These are phyloP conservation scores for Litoditis marina DNA, from an alignment of 2,888 invertebrate genomes.

Conservation along the genomic window DNA sequence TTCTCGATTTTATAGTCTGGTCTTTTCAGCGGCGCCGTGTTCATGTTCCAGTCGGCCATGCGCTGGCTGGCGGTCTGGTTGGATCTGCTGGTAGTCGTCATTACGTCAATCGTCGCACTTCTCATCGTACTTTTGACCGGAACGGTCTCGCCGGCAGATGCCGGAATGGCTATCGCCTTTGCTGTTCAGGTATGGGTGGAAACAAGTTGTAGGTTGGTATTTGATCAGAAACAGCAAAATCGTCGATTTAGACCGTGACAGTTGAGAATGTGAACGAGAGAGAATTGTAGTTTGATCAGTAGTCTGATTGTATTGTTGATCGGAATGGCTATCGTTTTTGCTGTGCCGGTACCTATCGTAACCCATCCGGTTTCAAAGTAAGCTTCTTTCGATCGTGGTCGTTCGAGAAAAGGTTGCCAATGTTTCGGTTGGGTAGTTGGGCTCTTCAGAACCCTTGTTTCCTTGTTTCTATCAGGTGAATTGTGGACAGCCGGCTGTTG, in stretches of 20 bases:
- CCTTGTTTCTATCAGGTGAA: not conserved
- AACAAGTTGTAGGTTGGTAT: not conserved
- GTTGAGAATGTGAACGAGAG: too few species aligned
- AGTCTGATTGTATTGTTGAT: not conserved
- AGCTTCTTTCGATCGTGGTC: too few species aligned
- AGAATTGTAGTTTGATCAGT: too few species aligned
- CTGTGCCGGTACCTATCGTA: too few species aligned
- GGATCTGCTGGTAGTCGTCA: constrained; percentile 62
- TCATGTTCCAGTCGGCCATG: constrained; percentile 63
- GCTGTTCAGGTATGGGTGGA: constrained; percentile 65
- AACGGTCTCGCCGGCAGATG: constrained; percentile 67
- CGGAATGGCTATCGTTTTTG: not conserved
- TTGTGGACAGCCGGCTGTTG: not conserved
- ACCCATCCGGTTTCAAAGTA: too few species aligned
- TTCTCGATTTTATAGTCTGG: not conserved
- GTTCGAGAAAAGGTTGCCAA: too few species aligned
- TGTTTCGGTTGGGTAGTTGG: too few species aligned
- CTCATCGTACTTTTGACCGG: constrained; percentile 65
- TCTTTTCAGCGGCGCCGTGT: constrained; percentile 53
- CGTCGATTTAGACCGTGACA: too few species aligned
- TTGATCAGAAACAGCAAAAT: too few species aligned
- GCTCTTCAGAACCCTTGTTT: not conserved
- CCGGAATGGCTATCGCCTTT: constrained; percentile 70
- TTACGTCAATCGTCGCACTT: constrained; percentile 66
- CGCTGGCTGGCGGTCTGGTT: constrained; percentile 64